phyloP scores from a whole-genome alignment of 1,140 invertebrate species.

The Habropoda laboriosa region DNA sequence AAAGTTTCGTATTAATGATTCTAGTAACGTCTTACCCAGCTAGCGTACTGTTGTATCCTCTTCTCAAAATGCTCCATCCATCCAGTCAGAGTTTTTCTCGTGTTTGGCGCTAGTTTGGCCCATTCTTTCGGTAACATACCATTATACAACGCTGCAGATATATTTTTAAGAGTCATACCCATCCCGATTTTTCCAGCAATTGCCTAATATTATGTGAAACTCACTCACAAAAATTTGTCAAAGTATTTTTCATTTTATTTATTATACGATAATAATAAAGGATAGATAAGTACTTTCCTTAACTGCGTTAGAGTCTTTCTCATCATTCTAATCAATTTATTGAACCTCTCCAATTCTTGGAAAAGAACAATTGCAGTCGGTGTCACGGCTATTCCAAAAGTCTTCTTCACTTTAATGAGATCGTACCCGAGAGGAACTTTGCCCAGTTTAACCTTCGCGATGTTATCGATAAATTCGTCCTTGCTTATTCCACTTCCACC shows the following conservation, averaged over 20 bases:
- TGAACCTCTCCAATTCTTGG: constrained; percentile 95
- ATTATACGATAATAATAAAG: too few species aligned
- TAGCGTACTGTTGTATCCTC: constrained; percentile 87
- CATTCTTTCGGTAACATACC: constrained; percentile 91
- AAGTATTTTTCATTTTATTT: background rate
- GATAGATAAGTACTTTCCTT: constrained; percentile 83
- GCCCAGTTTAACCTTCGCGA: constrained; percentile 88
- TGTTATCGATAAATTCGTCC: constrained; percentile 91
- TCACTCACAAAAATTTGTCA: constrained; percentile 16
- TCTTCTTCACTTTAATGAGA: constrained; percentile 89
- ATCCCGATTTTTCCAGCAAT: constrained; percentile 95
- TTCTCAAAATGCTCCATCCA: constrained; percentile 94
- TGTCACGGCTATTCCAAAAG: constrained; percentile 88
- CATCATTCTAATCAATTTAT: constrained; percentile 89
- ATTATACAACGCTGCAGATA: constrained; percentile 91
- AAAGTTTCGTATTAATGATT: too few species aligned
- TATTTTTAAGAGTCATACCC: constrained; percentile 91
- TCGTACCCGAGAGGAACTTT: constrained; percentile 90
- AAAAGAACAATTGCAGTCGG: constrained; percentile 93
- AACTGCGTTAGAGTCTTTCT: constrained; percentile 87
- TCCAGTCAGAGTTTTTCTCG: constrained; percentile 90
- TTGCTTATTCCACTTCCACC: constrained; percentile 84
- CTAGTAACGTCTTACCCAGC: constrained; percentile 85
- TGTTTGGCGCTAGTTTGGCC: constrained; percentile 91
- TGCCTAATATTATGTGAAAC: constrained; percentile 81